phyloP scores from a whole-genome alignment of 1,140 invertebrate genomes.

The Cardiocondyla obscurior region DNA sequence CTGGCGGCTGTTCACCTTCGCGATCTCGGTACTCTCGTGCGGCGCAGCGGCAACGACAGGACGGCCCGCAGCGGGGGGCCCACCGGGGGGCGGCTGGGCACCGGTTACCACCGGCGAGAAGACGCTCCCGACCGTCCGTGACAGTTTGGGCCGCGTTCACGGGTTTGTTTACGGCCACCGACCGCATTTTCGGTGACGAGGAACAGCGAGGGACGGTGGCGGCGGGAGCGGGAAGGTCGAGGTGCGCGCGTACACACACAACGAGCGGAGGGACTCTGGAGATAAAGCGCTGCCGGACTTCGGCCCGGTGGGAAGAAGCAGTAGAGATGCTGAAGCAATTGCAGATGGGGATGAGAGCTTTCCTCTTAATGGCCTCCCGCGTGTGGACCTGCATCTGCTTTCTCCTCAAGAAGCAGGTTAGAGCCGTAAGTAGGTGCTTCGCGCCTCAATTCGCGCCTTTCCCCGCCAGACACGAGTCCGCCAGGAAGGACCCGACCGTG shows the following conservation, averaged over 20 bases:
- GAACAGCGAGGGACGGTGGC: neutral
- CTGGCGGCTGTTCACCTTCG: too few relatives aligned
- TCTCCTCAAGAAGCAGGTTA: slow-evolving; percentile 97
- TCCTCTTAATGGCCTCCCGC: slow-evolving; percentile 96
- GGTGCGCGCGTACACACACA: slow-evolving; percentile 8
- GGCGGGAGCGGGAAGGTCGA: slow-evolving; percentile 47
- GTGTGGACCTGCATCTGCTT: slow-evolving; percentile 99
- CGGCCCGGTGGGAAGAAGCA: slow-evolving; percentile 77
- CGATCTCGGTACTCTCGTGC: too few relatives aligned
- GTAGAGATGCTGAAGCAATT: slow-evolving; percentile 95
- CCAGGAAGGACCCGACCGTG: too few relatives aligned
- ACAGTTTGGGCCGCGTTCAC: slow-evolving; percentile 23
- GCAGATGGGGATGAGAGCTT: slow-evolving; percentile 98
- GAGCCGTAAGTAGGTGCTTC: slow-evolving; percentile 92
- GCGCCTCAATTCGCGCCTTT: slow-evolving; percentile 60
- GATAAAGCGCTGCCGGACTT: slow-evolving; percentile 77
- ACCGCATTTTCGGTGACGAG: too few relatives aligned
- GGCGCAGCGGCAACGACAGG: too few relatives aligned
- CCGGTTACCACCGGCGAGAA: neutral
- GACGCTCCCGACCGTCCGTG: neutral
- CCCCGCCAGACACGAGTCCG: neutral
- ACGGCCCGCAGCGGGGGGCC: too few relatives aligned
- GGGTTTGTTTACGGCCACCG: slow-evolving; percentile 67
- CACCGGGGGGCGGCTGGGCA: too few relatives aligned
- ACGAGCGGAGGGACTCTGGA: slow-evolving; percentile 49